phyloP scores from a whole-genome alignment of 2,113 vertebrate genomes.

The Pseudois nayaur region DNA sequence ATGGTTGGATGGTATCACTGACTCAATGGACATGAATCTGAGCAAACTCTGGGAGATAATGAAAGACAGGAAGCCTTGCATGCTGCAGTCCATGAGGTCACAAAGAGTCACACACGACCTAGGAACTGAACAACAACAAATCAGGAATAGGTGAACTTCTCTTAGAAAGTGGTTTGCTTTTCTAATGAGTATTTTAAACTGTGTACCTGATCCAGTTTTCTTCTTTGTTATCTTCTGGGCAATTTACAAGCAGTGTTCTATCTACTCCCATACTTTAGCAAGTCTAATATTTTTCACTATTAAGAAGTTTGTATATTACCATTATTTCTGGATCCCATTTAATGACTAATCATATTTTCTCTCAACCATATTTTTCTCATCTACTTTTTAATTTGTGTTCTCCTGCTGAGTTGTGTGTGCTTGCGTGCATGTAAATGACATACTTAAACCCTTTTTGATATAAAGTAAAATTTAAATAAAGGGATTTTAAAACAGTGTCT shows the following conservation, averaged over 20 bases:
- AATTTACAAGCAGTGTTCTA: background rate
- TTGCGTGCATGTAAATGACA: background rate
- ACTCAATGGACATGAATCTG: background rate
- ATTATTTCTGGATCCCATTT: background rate
- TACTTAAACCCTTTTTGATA: background rate
- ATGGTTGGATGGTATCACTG: background rate
- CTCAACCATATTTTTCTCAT: background rate
- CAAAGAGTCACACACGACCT: background rate
- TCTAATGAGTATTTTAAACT: conserved; percentile 1
- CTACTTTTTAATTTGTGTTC: background rate
- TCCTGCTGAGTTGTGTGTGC: background rate
- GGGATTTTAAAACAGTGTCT: background rate
- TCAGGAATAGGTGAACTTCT: background rate
- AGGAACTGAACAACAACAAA: background rate
- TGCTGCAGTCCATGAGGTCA: background rate
- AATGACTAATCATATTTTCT: background rate
- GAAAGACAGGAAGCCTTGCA: background rate
- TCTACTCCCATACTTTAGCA: background rate
- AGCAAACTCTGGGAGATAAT: background rate
- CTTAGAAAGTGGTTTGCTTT: background rate
- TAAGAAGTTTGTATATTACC: background rate
- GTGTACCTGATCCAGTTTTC: background rate
- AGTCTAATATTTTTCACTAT: background rate
- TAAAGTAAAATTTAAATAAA: background rate
- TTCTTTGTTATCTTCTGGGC: background rate